Conservation (phyloP, 2,113 vertebrate species). For the Chaetorhynchus papuensis region DNA sequence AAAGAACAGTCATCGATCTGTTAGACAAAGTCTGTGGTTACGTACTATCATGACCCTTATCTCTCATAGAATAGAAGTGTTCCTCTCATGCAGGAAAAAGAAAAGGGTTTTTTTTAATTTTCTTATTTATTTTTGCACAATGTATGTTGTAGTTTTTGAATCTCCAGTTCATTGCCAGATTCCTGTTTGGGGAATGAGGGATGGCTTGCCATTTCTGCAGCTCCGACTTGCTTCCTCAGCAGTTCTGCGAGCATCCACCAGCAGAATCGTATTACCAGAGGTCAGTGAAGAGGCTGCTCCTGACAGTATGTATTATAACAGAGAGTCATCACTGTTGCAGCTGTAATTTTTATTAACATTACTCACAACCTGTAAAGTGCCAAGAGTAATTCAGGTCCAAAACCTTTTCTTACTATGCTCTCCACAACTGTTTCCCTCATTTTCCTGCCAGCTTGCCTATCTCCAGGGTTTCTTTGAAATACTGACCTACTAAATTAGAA, state of each 20-base stretch:
- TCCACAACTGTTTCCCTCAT: not conserved
- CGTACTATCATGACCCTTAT: not conserved
- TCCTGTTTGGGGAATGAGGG: constrained; percentile 31
- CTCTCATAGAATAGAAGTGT: not conserved
- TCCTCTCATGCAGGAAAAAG: not conserved
- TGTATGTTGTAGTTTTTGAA: not conserved
- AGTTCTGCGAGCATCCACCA: not conserved
- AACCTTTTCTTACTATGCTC: not conserved
- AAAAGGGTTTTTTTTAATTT: not conserved
- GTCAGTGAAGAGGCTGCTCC: constrained; percentile 31
- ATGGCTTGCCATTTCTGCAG: constrained; percentile 31
- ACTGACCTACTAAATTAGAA: not conserved
- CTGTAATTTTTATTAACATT: constrained; percentile 59
- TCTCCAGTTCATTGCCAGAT: not conserved
- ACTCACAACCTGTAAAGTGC: not conserved
- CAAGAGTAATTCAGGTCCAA: constrained; percentile 21
- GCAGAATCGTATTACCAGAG: constrained; percentile 45
- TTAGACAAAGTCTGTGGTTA: constrained; percentile 16
- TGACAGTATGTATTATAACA: constrained; percentile 17
- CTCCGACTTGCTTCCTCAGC: constrained; percentile 43
- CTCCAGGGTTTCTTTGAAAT: constrained; percentile 13
- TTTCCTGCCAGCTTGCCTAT: not conserved
- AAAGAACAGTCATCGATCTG: constrained; percentile 7
- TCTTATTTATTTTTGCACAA: not conserved
- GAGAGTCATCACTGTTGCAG: constrained; percentile 5